Evolutionary conservation across 2,888 invertebrate species (phyloP).

Genomic region (Cremastinae sp.): DNA sequence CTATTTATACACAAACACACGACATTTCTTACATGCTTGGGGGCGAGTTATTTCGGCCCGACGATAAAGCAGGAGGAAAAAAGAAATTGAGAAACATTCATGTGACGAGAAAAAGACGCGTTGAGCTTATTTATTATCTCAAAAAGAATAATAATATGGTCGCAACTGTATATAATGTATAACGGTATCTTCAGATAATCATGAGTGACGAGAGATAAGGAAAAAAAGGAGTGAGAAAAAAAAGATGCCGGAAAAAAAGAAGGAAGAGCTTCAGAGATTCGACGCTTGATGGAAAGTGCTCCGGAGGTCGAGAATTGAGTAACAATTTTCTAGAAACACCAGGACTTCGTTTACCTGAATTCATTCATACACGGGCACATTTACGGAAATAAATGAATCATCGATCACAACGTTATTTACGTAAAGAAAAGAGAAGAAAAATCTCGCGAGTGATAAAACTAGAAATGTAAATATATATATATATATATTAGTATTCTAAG

Average conservation of each 20-base stretch:
- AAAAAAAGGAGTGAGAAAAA: slow-evolving; percentile 18
- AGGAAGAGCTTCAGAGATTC: background rate
- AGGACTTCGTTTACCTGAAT: too few relatives aligned
- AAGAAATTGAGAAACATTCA: slow-evolving; percentile 64
- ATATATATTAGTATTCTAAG: too few relatives aligned
- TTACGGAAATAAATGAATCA: too few relatives aligned
- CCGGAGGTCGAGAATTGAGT: too few relatives aligned
- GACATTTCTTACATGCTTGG: slow-evolving; percentile 45
- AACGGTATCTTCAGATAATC: slow-evolving; percentile 49
- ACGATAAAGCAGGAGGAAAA: slow-evolving; percentile 9
- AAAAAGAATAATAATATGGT: slow-evolving; percentile 68
- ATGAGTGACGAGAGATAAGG: slow-evolving; percentile 34
- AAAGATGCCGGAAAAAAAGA: background rate
- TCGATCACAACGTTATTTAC: too few relatives aligned
- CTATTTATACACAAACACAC: slow-evolving; percentile 57
- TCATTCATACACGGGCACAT: too few relatives aligned
- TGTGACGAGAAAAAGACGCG: slow-evolving; percentile 63
- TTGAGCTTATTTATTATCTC: slow-evolving; percentile 79
- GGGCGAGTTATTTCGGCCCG: too few relatives aligned
- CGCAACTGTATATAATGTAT: slow-evolving; percentile 72
- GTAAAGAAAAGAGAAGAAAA: too few relatives aligned
- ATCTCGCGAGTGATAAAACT: too few relatives aligned
- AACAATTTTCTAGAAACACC: too few relatives aligned
- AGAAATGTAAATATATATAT: too few relatives aligned
- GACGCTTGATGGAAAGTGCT: too few relatives aligned